Evolutionary conservation across 1,140 invertebrate genomes (phyloP).

Genomic region (Rhyzopertha dominica): DNA sequence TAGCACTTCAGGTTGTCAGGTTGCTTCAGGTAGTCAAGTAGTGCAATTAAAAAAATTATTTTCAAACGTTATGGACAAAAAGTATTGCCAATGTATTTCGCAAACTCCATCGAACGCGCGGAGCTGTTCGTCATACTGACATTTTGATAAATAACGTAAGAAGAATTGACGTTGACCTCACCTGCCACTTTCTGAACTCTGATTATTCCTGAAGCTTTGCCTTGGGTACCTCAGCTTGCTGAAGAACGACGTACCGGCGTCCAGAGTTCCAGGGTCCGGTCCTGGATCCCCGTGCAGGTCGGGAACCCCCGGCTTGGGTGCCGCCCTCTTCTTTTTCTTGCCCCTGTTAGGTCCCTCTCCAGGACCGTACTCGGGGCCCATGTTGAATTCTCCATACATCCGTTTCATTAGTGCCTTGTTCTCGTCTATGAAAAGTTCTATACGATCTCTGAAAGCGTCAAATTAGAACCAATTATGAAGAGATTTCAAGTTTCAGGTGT

Average conservation of each 20-base stretch:
- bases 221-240: constrained; percentile 50
- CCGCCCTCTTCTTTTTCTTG: constrained; percentile 49
- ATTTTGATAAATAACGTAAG: too few species aligned
- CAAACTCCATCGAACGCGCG: too few species aligned
- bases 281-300: constrained; percentile 47
- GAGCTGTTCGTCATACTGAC: too few species aligned
- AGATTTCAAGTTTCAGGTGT: too few species aligned
- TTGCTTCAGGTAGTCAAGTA: too few species aligned
- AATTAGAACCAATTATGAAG: too few species aligned
- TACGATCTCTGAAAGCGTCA: constrained; percentile 80
- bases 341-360: constrained; percentile 43
- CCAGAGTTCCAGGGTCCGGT: constrained; percentile 31
- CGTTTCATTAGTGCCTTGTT: constrained; percentile 88
- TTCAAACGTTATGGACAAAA: too few species aligned
- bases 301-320: constrained; percentile 50
- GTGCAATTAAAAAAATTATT: too few species aligned
- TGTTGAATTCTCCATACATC: constrained; percentile 85
- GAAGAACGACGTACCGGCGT: constrained; percentile 45
- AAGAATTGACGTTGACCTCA: constrained; percentile 34
- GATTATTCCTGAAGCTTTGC: constrained; percentile 51
- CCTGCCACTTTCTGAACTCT: constrained; percentile 57
- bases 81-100: too few species aligned
- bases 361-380: constrained; percentile 48
- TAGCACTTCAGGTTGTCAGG: too few species aligned
- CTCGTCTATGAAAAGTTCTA: constrained; percentile 87